These are phyloP conservation scores for Diachrysia chrysitis DNA, from an alignment of 2,888 invertebrate genomes.

Conservation along the genomic window DNA sequence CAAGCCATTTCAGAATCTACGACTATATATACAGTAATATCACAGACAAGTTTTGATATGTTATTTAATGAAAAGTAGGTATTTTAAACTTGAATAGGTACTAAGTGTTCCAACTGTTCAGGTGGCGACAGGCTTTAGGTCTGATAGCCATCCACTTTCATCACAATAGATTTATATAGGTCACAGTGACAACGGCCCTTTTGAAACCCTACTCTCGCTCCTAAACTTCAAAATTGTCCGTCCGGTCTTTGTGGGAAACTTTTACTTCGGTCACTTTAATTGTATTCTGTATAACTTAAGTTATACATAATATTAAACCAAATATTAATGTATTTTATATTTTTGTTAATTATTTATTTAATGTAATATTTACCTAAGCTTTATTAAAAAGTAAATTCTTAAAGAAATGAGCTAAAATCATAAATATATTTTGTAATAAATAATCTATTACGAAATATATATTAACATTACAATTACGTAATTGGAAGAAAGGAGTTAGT, in stretches of 20 bases:
- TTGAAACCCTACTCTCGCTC: conserved; percentile 3
- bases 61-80: not conserved
- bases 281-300: too few relatives aligned
- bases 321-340: not conserved
- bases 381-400: too few relatives aligned
- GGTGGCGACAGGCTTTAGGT: not conserved
- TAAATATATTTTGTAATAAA: too few relatives aligned
- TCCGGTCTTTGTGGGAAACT: conserved; percentile 1
- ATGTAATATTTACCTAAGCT: too few relatives aligned
- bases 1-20: not conserved
- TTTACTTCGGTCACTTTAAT: not conserved
- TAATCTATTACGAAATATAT: too few relatives aligned
- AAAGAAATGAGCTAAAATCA: too few relatives aligned
- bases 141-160: not conserved
- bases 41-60: not conserved
- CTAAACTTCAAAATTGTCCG: conserved; percentile 5
- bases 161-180: conserved; percentile 9
- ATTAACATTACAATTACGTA: too few relatives aligned
- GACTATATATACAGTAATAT: not conserved
- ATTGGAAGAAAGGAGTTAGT: too few relatives aligned
- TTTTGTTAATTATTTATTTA: not conserved
- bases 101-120: not conserved
- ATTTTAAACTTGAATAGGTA: not conserved
- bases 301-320: too few relatives aligned
- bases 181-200: conserved; percentile 5